Base-by-base conservation (phyloP, 1,140 invertebrate genomes). In the Panagrolaimus sp. region DNA sequence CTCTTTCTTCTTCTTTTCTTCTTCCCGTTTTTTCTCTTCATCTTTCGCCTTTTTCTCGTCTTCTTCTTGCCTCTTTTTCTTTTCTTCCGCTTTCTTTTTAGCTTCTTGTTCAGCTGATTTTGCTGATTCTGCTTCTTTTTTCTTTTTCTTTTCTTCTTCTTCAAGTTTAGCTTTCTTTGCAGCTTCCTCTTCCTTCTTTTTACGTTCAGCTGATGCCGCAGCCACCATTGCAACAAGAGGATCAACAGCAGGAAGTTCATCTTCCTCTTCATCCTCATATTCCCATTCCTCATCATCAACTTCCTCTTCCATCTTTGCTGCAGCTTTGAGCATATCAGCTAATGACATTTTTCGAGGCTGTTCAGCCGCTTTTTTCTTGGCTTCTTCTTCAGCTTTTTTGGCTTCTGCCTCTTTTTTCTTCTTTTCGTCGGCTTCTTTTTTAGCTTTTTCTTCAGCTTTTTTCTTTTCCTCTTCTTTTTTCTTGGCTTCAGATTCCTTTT, bases 81-180 rank as follows among this genome's bases (percentile, higher is more conserved):
- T 69, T 10, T 67, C 70, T 52, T 71, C 70, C 6, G 69, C 55
- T 26, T 26, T 58, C 28, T 52, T 52, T 10, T 52, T 52, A 24
- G 48, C 48, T 52, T 52, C 48, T 0, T 15, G n/a, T 32, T 64
- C 1, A 65, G 17, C 38, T 10, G 10, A n/a, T 17, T 0, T 58
- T 43, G n/a, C 9, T 17, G 17, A 8, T n/a, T 1, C 9, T 17
- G 28, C n/a, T n/a, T n/a, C n/a, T n/a, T n/a, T n/a, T n/a, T n/a
- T n/a, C n/a, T n/a, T n/a, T n/a, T n/a, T n/a, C 9, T 52, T 52
- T 12, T 52, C n/a, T 14, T 52, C 48, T 52, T 52, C 48, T n/a
- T n/a, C n/a, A n/a, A n/a, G n/a, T n/a, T n/a, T n/a, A 1, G 48
- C 48, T 24, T 52, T 52, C 7, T 14, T 7, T 52, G 17, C 26